Conservation (phyloP, 2,113 vertebrate species). For the Acrocephalus arundinaceus region DNA sequence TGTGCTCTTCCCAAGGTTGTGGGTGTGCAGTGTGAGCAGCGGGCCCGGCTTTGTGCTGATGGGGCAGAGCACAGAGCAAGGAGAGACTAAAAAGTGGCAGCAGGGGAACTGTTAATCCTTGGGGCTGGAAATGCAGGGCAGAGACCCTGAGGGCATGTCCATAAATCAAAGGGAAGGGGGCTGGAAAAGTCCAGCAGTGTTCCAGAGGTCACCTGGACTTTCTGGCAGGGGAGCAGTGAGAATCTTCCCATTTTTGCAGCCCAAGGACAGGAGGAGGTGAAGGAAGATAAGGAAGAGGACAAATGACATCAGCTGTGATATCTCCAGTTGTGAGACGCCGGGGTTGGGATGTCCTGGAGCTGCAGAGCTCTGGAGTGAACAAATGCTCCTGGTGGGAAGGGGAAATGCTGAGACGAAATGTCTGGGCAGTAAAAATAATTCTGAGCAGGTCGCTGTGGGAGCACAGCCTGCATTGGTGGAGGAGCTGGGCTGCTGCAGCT, state of each 20-base stretch:
- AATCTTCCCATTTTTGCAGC: rapidly evolving
- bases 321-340: not conserved
- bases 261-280: not conserved
- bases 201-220: not conserved
- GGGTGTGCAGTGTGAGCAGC: not conserved
- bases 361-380: not conserved
- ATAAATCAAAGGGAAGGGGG: not conserved
- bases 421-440: not conserved
- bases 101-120: not conserved
- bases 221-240: not conserved
- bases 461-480: not conserved
- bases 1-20: not conserved
- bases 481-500: not conserved
- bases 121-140: not conserved
- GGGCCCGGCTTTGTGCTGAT: not conserved
- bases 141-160: rapidly evolving
- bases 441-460: not conserved
- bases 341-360: not conserved
- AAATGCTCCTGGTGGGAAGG: not conserved
- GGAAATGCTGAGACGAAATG: not conserved
- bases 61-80: not conserved
- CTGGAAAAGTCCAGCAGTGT: not conserved
- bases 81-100: not conserved
- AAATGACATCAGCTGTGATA: not conserved
- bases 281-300: not conserved